These are phyloP conservation scores for Spialia ferax DNA, from an alignment of 2,888 invertebrate species.

Conservation along the genomic window DNA sequence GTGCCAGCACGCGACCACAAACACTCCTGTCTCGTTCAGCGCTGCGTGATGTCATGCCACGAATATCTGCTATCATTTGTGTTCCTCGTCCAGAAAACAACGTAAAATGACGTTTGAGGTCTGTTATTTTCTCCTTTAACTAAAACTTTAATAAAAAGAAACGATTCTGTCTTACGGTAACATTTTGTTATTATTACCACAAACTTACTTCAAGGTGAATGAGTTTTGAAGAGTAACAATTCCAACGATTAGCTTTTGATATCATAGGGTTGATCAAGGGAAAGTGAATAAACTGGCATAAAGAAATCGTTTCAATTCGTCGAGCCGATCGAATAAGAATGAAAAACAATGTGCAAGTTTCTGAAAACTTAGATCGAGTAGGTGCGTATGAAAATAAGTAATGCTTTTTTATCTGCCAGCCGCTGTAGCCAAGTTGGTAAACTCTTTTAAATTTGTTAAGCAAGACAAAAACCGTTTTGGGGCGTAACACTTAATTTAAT, in stretches of 20 bases:
- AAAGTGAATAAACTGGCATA: too few species aligned
- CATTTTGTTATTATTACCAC: not conserved
- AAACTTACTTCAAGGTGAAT: not conserved
- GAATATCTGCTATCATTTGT: conserved; percentile 22
- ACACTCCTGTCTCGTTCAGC: conserved; percentile 18
- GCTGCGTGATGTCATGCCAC: conserved; percentile 23
- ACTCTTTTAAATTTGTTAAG: too few species aligned
- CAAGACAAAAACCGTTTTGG: too few species aligned
- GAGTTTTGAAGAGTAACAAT: not conserved
- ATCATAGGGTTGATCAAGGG: too few species aligned
- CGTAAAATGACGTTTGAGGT: not conserved
- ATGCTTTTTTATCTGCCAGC: too few species aligned
- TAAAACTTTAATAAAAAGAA: not conserved
- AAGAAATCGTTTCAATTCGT: too few species aligned
- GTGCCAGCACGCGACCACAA: conserved; percentile 30
- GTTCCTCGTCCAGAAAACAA: conserved; percentile 14
- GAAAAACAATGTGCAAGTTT: not conserved
- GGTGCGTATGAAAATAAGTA: too few species aligned
- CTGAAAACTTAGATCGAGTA: too few species aligned
- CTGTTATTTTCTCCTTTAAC: not conserved
- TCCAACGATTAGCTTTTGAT: too few species aligned
- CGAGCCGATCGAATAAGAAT: not conserved
- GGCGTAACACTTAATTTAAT: too few species aligned
- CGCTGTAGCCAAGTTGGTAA: too few species aligned
- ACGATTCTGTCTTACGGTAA: not conserved